phyloP scores from a whole-genome alignment of 1,140 invertebrate species.

The Platyscapa corneri region DNA sequence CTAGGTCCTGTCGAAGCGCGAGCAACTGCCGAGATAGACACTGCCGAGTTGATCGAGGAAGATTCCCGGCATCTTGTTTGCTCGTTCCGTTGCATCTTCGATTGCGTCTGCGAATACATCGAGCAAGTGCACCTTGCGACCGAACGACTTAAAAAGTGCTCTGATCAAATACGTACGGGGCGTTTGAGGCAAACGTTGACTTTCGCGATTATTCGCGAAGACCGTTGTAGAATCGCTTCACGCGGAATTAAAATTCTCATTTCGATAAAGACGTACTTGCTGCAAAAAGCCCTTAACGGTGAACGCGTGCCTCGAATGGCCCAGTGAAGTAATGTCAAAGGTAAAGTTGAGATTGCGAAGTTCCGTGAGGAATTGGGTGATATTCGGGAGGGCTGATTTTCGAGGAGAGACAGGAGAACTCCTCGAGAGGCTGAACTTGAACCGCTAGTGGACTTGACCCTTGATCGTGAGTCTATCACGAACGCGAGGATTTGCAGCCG shows the following conservation, averaged over 20 bases:
- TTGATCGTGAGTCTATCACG: not conserved
- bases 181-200: too few species aligned
- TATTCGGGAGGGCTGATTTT: not conserved
- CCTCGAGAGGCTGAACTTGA: not conserved
- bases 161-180: too few species aligned
- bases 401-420: not conserved
- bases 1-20: not conserved
- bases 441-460: not conserved
- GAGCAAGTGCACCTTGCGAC: not conserved
- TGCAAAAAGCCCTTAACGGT: too few species aligned
- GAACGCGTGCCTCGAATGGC: too few species aligned
- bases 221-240: too few species aligned
- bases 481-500: not conserved
- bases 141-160: too few species aligned
- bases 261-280: too few species aligned
- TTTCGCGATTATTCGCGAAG: too few species aligned
- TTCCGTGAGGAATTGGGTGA: too few species aligned
- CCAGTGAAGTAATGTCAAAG: too few species aligned
- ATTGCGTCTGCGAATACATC: not conserved
- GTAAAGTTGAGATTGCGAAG: too few species aligned
- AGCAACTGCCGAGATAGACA: not conserved
- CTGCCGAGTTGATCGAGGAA: not conserved
- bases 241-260: too few species aligned
- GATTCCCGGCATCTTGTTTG: not conserved
- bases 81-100: not conserved